Evolutionary conservation across 2,888 invertebrate genomes (phyloP), one percentile per base, ranked within the genome.

Genomic region (Tipula lateralis): DNA sequence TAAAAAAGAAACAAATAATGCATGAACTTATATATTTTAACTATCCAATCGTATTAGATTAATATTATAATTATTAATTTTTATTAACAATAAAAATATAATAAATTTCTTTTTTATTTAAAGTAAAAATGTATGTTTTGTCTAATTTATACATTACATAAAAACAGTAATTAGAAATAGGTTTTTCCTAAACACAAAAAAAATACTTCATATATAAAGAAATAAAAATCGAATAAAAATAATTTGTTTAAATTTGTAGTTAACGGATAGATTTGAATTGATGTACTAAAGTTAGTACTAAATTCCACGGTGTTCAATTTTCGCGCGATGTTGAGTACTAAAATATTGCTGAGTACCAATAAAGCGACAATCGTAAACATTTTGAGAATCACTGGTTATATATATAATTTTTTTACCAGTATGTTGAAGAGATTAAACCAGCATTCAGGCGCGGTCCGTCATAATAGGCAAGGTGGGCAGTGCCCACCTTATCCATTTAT

Each of bases 61-160:
- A 66, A 44, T 44, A 44, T 44, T 66, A 66, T 66, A 66, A 66
- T 66, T 66, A 66, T 66, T 66, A 66, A 66, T 66, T 66, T 66
- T 66, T 66, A 66, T 24, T 24, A 24, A 66, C 66, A 66, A 50
- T 50, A 50, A 50, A 44, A 66, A 24, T 24, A 12, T 66, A 66
- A 66, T 66, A 66, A 66, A 66, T 66, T 66, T 66, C 44, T 44
- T 44, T 44, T 44, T 44, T 44, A 44, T 44, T 66, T 19, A 24
- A 66, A 19, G 19, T 19, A 50, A 50, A 19, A 39, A 39, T 12
- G 16, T 4, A 66, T 66, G 66, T 66, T 66, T 66, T 39, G 2
- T 66, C 1, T 66, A 66, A 66, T 24, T 66, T 24, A 5, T 24
- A 66, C 1, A 32, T 9, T 7, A 32, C 32, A 66, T 19, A 66